Evolutionary conservation across 2,113 vertebrate species (phyloP).

Genomic region (Silurus meridionalis): DNA sequence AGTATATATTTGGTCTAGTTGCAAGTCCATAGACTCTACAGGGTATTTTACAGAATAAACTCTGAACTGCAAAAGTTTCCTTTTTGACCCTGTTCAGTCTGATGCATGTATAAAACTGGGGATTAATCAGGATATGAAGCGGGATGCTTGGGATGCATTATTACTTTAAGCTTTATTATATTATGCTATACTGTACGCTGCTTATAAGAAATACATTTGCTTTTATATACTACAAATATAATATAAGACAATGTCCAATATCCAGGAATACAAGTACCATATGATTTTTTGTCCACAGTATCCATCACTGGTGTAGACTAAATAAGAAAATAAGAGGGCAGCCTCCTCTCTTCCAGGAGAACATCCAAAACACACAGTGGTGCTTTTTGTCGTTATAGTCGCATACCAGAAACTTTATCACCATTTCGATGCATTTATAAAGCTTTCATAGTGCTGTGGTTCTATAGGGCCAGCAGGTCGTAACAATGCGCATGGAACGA

Average conservation of each 20-base stretch:
- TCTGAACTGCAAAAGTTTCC: neutral
- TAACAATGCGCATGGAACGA: neutral
- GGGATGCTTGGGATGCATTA: neutral
- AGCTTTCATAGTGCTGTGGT: constrained; percentile 35
- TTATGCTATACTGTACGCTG: neutral
- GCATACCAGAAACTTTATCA: constrained; percentile 29
- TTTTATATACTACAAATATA: neutral
- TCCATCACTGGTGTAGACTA: neutral
- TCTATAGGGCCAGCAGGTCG: constrained; percentile 16
- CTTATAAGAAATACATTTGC: neutral
- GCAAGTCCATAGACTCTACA: neutral
- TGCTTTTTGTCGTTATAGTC: neutral
- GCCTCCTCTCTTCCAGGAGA: constrained; percentile 22
- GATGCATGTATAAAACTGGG: neutral
- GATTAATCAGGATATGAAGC: neutral
- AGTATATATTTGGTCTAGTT: neutral
- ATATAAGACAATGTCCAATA: neutral
- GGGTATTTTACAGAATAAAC: neutral
- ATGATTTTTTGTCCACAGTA: constrained; percentile 11
- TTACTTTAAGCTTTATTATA: neutral
- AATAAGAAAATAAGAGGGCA: constrained; percentile 13
- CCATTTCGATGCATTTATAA: constrained; percentile 20
- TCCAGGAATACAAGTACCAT: constrained; percentile 3
- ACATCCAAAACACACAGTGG: constrained; percentile 21
- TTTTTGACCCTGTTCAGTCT: neutral